Conservation (phyloP, 2,888 invertebrate genomes). For the Oegoconia quadripuncta region DNA sequence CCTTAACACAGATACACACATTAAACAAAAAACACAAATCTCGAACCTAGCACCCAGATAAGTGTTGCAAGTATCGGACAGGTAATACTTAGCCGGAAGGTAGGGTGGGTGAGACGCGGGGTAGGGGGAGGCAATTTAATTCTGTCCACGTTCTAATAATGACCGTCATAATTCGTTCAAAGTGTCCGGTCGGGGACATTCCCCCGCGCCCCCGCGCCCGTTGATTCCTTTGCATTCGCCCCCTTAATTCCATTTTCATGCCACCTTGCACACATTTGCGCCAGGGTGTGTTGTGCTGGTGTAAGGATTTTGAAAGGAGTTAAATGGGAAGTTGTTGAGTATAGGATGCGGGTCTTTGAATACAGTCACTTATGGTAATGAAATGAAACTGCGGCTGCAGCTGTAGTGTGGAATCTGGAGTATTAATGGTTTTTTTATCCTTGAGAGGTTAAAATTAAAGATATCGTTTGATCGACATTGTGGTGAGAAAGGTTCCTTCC, state of each 20-base stretch:
- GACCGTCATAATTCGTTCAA: slow-evolving; percentile 82
- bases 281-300: slow-evolving; percentile 30
- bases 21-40: no score
- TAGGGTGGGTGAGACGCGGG: slow-evolving; percentile 36
- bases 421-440: no score
- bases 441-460: no score
- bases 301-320: not conserved
- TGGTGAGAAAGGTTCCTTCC: no score
- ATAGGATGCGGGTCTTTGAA: no score
- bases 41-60: no score
- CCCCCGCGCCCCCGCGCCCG: slow-evolving; percentile 53
- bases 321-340: not conserved
- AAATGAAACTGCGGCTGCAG: no score
- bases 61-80: slow-evolving; percentile 69
- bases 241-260: slow-evolving; percentile 76
- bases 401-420: no score
- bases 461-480: no score
- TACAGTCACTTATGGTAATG: no score
- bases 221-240: slow-evolving; percentile 77
- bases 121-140: slow-evolving; percentile 78
- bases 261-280: slow-evolving; percentile 74
- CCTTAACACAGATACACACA: no score
- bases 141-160: slow-evolving; percentile 82
- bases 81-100: slow-evolving; percentile 76
- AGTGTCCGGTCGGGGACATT: slow-evolving; percentile 80